Conservation (phyloP, 2,888 invertebrate species). For the Aplocera efformata region DNA sequence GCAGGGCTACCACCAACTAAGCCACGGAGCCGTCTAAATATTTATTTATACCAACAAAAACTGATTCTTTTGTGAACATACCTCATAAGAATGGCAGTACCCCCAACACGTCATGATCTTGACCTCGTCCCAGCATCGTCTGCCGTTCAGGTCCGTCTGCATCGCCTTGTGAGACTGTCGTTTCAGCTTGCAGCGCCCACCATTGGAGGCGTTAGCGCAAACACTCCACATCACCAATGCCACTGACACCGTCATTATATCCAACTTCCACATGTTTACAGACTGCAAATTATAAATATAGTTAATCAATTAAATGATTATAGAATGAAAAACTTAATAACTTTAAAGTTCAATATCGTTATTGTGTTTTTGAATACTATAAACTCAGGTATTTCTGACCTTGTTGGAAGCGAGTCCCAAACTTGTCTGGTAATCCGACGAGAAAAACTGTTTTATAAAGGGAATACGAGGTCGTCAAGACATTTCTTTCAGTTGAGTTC, state of each 20-base stretch:
- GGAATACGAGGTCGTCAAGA: slow-evolving; percentile 51
- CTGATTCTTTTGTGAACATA: slow-evolving; percentile 39
- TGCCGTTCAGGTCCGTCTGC: slow-evolving; percentile 80
- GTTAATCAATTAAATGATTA: neutral
- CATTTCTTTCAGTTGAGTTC: slow-evolving; percentile 61
- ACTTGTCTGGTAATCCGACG: slow-evolving; percentile 38
- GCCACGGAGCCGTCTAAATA: too few species aligned
- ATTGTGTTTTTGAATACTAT: too few species aligned
- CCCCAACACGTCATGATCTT: slow-evolving; percentile 92
- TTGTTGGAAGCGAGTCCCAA: slow-evolving; percentile 36
- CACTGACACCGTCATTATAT: slow-evolving; percentile 27
- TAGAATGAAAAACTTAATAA: too few species aligned
- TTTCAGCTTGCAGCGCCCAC: slow-evolving; percentile 55
- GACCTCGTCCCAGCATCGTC: slow-evolving; percentile 88
- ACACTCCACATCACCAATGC: slow-evolving; percentile 40
- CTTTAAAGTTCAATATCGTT: too few species aligned
- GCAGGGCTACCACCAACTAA: too few species aligned
- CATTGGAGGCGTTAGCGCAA: slow-evolving; percentile 37
- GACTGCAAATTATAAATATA: slow-evolving; percentile 15
- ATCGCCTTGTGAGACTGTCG: slow-evolving; percentile 61
- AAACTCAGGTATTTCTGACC: slow-evolving; percentile 23
- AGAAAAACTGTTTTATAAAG: slow-evolving; percentile 57
- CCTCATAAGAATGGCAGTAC: slow-evolving; percentile 91
- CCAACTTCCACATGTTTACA: slow-evolving; percentile 29
- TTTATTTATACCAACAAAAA: neutral